Evolutionary conservation across 2,113 vertebrate species (phyloP), one percentile per base, ranked within the genome.

Genomic region (Lates calcarifer): DNA sequence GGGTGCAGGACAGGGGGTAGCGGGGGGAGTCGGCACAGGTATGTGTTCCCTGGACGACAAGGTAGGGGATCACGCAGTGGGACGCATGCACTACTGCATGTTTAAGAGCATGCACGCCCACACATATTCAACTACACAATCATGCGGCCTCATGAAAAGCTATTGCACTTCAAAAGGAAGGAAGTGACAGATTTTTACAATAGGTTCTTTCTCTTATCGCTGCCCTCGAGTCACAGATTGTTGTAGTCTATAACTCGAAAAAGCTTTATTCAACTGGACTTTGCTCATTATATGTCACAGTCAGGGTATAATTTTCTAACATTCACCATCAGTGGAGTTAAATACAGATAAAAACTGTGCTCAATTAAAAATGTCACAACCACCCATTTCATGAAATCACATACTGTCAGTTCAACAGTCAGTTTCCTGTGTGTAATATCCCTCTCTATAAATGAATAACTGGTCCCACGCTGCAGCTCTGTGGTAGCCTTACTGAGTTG

Each of bases 1-100:
- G 71, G 49, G 81, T 37, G 67, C 49, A 22, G 57, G 74, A 53
- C 15, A 5, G 41, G 63, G 74, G 75, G 71, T 31, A 45, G 51
- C 55, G 63, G 60, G 76, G 61, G 67, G 71, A 60, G 77, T 79
- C 28, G 15, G 9, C 51, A 67, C 85, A 94, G 90, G 89, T 94
- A 90, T 92, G 85, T 65, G 70, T 58, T 85, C 24, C 26, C 41
- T 76, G 61, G 64, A 67, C 10, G 20, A 81, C 65, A 77, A 60
- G 55, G 77, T 79, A 82, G 63, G 31, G 76, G 73, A 67, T 53
- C 65, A 35, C 12, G 35, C 81, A 74, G 73, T 41, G 70, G 56
- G 53, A 64, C 20, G 13, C 45, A 47, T 71, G 58, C 68, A 69
- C 57, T 8, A 12, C 56, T 18, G 43, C 28, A 39, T 56, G 5